Base-by-base conservation (phyloP, 1,140 invertebrate genomes). In the Drosophila fuyamai region DNA sequence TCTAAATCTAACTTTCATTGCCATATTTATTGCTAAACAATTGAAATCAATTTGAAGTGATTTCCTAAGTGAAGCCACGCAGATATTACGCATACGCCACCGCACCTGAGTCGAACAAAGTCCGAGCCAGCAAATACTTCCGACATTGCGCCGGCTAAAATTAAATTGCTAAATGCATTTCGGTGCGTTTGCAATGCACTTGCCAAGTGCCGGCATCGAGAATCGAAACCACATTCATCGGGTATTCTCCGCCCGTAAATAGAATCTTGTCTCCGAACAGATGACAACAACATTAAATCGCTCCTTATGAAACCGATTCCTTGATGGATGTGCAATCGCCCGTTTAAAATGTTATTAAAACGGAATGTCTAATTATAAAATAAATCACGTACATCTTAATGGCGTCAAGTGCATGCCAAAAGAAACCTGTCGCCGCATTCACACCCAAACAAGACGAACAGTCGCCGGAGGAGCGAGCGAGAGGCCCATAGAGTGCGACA, bases 361-460 rank as follows among this genome's bases (percentile, higher is more conserved):
- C 46, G 55, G 71, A 76, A 80, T 74, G 54, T 70, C 51, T 67
- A 81, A 74, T 81, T 81, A 63, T 44, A 78, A 81, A 74, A 40
- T 48, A 58, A 57, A 29, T 41, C 67, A 63, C 65, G 82, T 82
- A 60, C 62, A 48, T 53, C 54, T 67, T 65, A 82, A 68, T 86
- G 65, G 81, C 76, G 77, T 67, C 72, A 76, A 79, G 48, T 79
- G 80, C 76, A 66, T 66, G 66, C 62, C 71, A 83, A 83, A 71
- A 88, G 77, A 83, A 86, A 86, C 80, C 79, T 89, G 83, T 86
- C 83, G 83, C 84, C 83, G 68, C 14, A 23, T 44, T 53, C 18
- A 12, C 50, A 65, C 43, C 54, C 47, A 59, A 73, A 84, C 76
- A 72, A 59, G 71, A 70, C 41, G 57, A 56, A 48, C 67, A 56